phyloP scores from a whole-genome alignment of 2,113 vertebrate species.

The Microtus ochrogaster region DNA sequence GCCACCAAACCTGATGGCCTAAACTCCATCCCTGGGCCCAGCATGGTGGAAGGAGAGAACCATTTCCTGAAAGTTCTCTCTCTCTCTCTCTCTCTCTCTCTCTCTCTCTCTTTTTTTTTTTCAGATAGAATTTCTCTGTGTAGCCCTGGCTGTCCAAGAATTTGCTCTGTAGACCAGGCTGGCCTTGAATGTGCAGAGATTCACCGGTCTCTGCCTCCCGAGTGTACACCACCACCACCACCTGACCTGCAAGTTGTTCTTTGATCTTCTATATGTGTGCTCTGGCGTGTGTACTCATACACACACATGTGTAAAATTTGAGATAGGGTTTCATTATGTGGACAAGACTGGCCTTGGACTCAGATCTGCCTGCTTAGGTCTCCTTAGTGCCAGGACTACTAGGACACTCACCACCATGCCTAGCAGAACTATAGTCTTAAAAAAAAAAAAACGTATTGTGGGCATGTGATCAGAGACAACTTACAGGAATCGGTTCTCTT shows the following conservation, averaged over 20 bases:
- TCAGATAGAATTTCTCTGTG: neutral
- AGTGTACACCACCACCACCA: neutral
- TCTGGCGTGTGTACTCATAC: neutral
- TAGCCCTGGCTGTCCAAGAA: neutral
- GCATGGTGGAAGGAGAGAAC: neutral
- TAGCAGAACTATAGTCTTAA: neutral
- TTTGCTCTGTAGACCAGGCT: neutral
- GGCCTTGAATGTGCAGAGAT: neutral
- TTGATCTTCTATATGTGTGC: too few species aligned
- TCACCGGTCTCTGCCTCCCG: neutral
- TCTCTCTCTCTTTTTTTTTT: neutral
- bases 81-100: too few species aligned
- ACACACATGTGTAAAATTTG: neutral
- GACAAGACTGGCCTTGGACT: neutral
- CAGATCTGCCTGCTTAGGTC: neutral
- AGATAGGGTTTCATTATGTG: neutral
- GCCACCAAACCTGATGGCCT: neutral
- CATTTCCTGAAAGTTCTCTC: neutral
- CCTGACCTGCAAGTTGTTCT: neutral
- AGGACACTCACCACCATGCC: too few species aligned
- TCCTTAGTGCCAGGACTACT: neutral
- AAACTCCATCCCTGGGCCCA: neutral
- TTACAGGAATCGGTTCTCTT: neutral
- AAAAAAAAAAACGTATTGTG: neutral
- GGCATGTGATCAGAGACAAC: too few species aligned